phyloP scores from a whole-genome alignment of 2,888 invertebrate species.

The Drosophila anomalata region DNA sequence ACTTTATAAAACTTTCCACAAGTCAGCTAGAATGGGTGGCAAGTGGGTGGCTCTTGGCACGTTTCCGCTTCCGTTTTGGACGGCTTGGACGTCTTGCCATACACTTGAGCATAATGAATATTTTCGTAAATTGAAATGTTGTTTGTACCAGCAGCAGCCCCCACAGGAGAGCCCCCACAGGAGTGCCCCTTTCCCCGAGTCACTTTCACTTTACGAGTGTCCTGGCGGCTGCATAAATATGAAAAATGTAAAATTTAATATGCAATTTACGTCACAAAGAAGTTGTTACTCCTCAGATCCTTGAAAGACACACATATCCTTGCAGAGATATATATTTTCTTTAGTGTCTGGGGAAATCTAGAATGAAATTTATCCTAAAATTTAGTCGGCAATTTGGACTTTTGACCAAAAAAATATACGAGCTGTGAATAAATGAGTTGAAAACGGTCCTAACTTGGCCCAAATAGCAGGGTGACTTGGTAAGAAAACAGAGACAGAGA shows the following conservation, averaged over 20 bases:
- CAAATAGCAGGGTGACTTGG: constrained; percentile 36
- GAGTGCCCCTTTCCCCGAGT: constrained; percentile 29
- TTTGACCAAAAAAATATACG: constrained; percentile 32
- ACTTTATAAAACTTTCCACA: constrained; percentile 71
- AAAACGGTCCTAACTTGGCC: constrained; percentile 19
- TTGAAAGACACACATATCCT: constrained; percentile 74
- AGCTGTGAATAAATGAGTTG: constrained; percentile 40
- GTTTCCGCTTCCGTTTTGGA: constrained; percentile 76
- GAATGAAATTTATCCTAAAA: constrained; percentile 7
- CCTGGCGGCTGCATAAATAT: constrained; percentile 72
- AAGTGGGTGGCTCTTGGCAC: constrained; percentile 50
- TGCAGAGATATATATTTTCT: constrained; percentile 17
- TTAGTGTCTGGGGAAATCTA: constrained; percentile 77
- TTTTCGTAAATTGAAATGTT: constrained; percentile 78
- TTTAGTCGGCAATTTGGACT: not conserved
- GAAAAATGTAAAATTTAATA: constrained; percentile 81
- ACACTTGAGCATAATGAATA: constrained; percentile 77
- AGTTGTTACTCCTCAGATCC: constrained; percentile 43
- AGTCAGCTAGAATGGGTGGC: not conserved
- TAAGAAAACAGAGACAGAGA: not conserved
- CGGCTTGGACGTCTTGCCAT: constrained; percentile 29
- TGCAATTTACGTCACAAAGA: constrained; percentile 72
- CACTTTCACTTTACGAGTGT: constrained; percentile 76
- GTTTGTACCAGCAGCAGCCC: constrained; percentile 31
- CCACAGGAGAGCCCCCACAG: not conserved